Percentiles rank a stretch among this genome's conserved stretches.
These are phyloP conservation scores for Acanthis flammea DNA, from an alignment of 2,797 vertebrate genomes.

Conservation along the genomic window DNA sequence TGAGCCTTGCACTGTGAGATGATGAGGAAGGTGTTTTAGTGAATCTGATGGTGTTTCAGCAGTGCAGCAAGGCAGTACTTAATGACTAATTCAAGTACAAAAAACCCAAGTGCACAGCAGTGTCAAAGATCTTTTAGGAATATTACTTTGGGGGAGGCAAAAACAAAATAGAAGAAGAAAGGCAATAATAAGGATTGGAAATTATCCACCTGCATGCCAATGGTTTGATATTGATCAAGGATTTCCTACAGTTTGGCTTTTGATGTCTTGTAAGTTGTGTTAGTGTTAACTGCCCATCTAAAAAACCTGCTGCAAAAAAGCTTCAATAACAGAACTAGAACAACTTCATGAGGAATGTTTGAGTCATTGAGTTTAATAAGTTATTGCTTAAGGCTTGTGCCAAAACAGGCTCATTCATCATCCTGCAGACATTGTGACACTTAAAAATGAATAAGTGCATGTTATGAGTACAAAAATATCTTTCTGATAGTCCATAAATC, in stretches of 20 bases:
- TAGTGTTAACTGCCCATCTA: constrained; percentile 6
- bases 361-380: constrained; percentile 69
- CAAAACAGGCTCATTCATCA: constrained; percentile 61
- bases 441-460: constrained; percentile 57
- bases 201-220: neutral
- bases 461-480: constrained; percentile 56
- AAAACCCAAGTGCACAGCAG: neutral
- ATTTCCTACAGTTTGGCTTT: constrained; percentile 17
- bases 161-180: neutral
- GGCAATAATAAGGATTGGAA: neutral
- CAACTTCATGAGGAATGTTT: constrained; percentile 67
- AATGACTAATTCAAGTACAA: neutral
- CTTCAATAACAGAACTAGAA: constrained; percentile 50
- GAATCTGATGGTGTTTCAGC: neutral
- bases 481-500: constrained; percentile 65
- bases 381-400: constrained; percentile 68
- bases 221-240: constrained; percentile 24
- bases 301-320: constrained; percentile 58
- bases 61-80: neutral
- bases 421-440: constrained; percentile 60
- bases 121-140: neutral
- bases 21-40: neutral
- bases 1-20: constrained; percentile 73
- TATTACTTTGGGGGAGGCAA: neutral
- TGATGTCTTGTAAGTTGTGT: neutral